phyloP scores from a whole-genome alignment of 2,113 vertebrate species.

The Zosterops japonicus region DNA sequence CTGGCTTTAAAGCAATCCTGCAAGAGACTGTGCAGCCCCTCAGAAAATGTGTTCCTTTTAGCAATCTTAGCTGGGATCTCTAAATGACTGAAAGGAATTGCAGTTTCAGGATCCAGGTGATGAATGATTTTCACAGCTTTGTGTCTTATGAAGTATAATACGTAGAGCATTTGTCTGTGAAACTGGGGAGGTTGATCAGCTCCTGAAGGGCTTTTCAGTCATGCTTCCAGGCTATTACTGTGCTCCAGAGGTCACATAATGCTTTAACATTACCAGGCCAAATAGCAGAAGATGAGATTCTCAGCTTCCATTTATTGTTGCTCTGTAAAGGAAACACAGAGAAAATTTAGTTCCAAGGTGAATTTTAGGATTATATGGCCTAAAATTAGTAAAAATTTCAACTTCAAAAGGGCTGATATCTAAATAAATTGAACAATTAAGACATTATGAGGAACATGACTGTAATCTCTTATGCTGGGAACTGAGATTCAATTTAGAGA shows the following conservation, averaged over 20 bases:
- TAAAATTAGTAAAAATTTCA: not conserved
- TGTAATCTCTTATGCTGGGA: not conserved
- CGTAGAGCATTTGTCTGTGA: not conserved
- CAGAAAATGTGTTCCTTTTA: not conserved
- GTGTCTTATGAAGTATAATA: not conserved
- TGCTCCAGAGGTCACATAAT: not conserved
- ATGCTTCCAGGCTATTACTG: not conserved
- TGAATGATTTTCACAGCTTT: conserved; percentile 23
- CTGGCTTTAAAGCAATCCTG: not conserved
- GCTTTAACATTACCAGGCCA: not conserved
- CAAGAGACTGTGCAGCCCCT: not conserved
- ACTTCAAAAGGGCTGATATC: not conserved
- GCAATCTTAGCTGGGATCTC: not conserved
- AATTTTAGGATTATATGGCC: not conserved
- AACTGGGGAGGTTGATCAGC: not conserved
- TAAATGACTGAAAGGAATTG: not conserved
- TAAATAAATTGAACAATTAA: not conserved
- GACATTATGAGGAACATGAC: not conserved
- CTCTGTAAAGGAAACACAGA: not conserved
- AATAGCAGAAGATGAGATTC: not conserved
- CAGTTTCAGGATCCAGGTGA: not conserved
- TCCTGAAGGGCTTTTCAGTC: not conserved
- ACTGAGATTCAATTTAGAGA: not conserved
- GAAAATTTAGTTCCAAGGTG: not conserved
- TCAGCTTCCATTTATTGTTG: not conserved